Percentiles rank a stretch among this genome's conserved stretches.
Evolutionary conservation across 2,888 invertebrate genomes (phyloP).

Genomic region (Oconnorella tubifera): DNA sequence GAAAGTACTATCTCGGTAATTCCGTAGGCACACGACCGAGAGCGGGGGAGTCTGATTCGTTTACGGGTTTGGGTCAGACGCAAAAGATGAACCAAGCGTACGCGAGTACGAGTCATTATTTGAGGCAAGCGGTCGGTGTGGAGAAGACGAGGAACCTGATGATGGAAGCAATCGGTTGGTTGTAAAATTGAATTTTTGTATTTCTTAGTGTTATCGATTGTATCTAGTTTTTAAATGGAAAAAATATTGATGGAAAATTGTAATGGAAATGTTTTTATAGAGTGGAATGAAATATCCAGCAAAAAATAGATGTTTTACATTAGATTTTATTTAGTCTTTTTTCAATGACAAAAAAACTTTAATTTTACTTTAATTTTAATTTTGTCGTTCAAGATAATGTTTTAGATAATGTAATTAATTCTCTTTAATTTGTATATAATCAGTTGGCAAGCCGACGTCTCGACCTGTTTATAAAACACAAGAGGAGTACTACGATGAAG

Average conservation of each 20-base stretch:
- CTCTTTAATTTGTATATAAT: too few species aligned
- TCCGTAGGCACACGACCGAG: neutral
- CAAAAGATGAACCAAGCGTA: slow-evolving; percentile 35
- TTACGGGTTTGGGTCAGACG: neutral
- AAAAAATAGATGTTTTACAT: too few species aligned
- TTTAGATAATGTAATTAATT: slow-evolving; percentile 3
- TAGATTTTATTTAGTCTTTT: too few species aligned
- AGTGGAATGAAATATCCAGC: too few species aligned
- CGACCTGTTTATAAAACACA: slow-evolving; percentile 52
- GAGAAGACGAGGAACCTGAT: slow-evolving; percentile 39
- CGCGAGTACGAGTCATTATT: slow-evolving; percentile 48
- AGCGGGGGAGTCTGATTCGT: neutral
- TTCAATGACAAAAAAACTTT: too few species aligned
- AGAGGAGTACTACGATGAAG: slow-evolving; percentile 56
- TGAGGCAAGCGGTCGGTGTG: slow-evolving; percentile 47
- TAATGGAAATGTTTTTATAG: too few species aligned
- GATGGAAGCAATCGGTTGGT: neutral
- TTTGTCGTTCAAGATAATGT: too few species aligned
- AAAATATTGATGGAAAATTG: too few species aligned
- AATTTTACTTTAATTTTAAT: too few species aligned
- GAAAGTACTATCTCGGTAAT: neutral
- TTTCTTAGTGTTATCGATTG: too few species aligned
- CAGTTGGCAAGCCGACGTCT: slow-evolving; percentile 38
- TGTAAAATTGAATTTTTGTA: too few species aligned
- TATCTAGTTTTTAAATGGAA: too few species aligned